Base-by-base conservation (phyloP, 2,888 invertebrate genomes). In the Lasiommata megera region DNA sequence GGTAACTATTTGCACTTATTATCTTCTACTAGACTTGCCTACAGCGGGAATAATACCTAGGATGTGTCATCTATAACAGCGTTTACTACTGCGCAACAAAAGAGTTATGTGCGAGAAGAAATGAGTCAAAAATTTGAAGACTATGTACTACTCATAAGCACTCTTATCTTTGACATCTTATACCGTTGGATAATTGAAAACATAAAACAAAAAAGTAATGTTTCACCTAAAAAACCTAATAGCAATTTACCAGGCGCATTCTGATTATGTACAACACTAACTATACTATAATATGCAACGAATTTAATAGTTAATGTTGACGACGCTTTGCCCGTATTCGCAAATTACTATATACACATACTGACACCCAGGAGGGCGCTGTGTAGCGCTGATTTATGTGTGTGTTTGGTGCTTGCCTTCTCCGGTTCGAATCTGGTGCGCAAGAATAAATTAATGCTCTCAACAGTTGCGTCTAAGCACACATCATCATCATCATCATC, bases 301-400 rank as follows among this genome's bases (percentile, higher is more conserved):
- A 89, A 86, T 88, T 89, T 88, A 89, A 89, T 88, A 89, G 86
- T 88, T 89, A 88, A 89, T 88, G 88, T 80, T 76, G 75, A 71
- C 80, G 85, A 84, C 84, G 82, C 77, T 75, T 79, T 18, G 37
- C 80, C 76, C 81, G 77, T 81, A 83, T 73, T 82, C 77, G 79
- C 85, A 88, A 84, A 89, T 88, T 88, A 88, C 88, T 84, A 23
- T 48, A 48, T 37, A 37, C 37, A 80, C 76, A 80, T 84, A 86
- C 85, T 84, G 82, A 80, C 82, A 82, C 87, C 82, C 86, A 51
- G 57, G 80, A 73, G 84, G 71, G 74, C 72, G 76, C 74, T 78
- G 74, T 75, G 74, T 71, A 75, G n/a, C n/a, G n/a, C n/a, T n/a
- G 80, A 86, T 88, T 86, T 88, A 86, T 85, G 79, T 79, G 77